Evolutionary conservation across 1,140 invertebrate species (phyloP), one percentile per base, ranked within the genome.

Genomic region (Phocides pigmalion): DNA sequence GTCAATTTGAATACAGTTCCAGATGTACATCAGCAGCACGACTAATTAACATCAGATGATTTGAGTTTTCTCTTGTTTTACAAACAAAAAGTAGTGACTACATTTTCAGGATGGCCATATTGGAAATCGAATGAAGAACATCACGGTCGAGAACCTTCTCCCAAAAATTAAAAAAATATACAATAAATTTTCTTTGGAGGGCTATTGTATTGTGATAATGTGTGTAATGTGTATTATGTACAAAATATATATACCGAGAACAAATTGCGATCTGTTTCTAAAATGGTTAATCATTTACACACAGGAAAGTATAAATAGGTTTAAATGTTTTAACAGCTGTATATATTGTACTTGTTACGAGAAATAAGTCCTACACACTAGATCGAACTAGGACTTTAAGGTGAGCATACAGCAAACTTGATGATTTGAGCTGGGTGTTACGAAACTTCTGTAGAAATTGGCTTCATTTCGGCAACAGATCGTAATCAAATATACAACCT

Each of bases 401-500:
- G 76, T 80, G 74, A 81, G 72, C 68, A 68, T 71, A 70, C 44
- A 70, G 25, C 47, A 16, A 76, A 67, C 73, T 86, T 84, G 80
- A 75, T 89, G 87, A 87, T 89, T 81, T 90, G 88, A 90, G 80
- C 88, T 90, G 88, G 88, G 88, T 90, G 88, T 90, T 76, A 84
- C 81, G 76, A 76, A 76, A 76, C 41, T 63, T 12, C 49, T n/a
- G 32, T 66, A 74, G 32, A 56, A 75, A 90, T 90, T 90, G 88
- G 88, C 85, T 86, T 86, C 88, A 90, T 90, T 89, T 89, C 84
- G 84, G 88, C 81, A 89, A 90, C 88, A 90, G 88, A 90, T 90
- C 88, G 88, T 90, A 90, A 90, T 90, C 39, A 32, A 74, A 68
- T 73, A 70, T 73, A 77, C 15, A 58, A 46, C 14, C 41, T 58